Evolutionary conservation across 1,140 invertebrate species (phyloP).

Genomic region (Drosophila funebris): DNA sequence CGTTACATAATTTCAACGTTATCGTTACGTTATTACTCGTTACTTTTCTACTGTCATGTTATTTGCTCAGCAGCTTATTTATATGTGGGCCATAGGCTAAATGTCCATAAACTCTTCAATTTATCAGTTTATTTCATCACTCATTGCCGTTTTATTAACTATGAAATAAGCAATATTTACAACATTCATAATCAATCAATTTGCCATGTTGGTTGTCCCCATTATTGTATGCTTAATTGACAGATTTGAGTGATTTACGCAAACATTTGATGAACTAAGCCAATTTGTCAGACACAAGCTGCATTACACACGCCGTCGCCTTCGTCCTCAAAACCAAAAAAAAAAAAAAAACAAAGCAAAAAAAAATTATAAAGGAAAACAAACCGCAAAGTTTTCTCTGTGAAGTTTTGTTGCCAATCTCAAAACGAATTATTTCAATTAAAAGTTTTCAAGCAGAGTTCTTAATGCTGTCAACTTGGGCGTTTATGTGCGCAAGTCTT

Average conservation of each 20-base stretch:
- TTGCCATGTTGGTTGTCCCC: not conserved
- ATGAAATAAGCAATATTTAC: not conserved
- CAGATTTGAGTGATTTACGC: not conserved
- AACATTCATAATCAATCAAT: not conserved
- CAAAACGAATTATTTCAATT: conserved; percentile 78
- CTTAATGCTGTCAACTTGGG: conserved; percentile 76
- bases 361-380: conserved; percentile 12
- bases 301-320: not conserved
- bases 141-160: too few relatives aligned
- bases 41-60: too few relatives aligned
- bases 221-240: not conserved
- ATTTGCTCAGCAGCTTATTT: too few relatives aligned
- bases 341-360: too few relatives aligned
- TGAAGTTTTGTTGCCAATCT: conserved; percentile 29
- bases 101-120: too few relatives aligned
- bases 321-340: too few relatives aligned
- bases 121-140: too few relatives aligned
- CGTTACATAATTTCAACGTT: not conserved
- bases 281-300: conserved; percentile 24
- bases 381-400: conserved; percentile 36
- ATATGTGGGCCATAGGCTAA: too few relatives aligned
- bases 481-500: conserved; percentile 76
- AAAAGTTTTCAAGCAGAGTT: conserved; percentile 71
- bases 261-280: not conserved
- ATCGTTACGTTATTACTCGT: not conserved